Percentiles rank a stretch among this genome's conserved stretches.
phyloP scores from a whole-genome alignment of 2,888 invertebrate species.

The Electrophaes corylata region DNA sequence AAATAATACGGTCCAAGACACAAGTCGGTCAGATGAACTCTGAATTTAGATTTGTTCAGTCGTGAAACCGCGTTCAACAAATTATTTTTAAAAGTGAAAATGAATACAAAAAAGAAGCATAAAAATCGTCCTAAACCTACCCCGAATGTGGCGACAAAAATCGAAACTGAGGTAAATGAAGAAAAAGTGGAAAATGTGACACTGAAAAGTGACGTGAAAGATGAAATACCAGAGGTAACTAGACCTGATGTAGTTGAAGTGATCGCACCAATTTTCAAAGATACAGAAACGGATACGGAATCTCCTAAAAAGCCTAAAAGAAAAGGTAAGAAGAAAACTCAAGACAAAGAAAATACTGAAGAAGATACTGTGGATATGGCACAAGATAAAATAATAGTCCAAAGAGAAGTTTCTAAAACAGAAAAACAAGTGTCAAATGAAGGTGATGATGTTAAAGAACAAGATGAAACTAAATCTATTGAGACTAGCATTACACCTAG shows the following conservation, averaged over 20 bases:
- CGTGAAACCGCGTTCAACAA: constrained; percentile 44
- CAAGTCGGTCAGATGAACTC: constrained; percentile 71
- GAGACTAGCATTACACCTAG: constrained; percentile 48
- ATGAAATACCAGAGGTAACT: constrained; percentile 36
- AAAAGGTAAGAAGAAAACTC: constrained; percentile 74
- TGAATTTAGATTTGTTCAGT: constrained; percentile 69
- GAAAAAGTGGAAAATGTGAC: constrained; percentile 30
- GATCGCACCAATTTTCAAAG: constrained; percentile 42
- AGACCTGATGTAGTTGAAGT: constrained; percentile 39
- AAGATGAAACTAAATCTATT: constrained; percentile 19
- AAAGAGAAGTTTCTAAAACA: constrained; percentile 21
- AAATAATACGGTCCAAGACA: constrained; percentile 64
- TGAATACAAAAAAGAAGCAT: constrained; percentile 74
- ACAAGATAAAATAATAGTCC: constrained; percentile 3
- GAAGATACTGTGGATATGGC: constrained; percentile 37
- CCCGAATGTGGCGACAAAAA: constrained; percentile 47
- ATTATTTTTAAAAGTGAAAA: constrained; percentile 45
- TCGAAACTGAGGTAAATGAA: constrained; percentile 34
- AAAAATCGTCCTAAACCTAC: constrained; percentile 63
- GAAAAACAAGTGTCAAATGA: constrained; percentile 21
- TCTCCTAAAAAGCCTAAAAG: constrained; percentile 78
- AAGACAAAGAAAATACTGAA: constrained; percentile 43
- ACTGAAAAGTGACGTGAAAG: constrained; percentile 41
- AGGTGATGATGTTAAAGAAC: constrained; percentile 25
- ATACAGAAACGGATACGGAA: constrained; percentile 44